These are phyloP conservation scores for Dolichallabes microphthalmus DNA, from an alignment of 2,113 vertebrate species.

Conservation along the genomic window DNA sequence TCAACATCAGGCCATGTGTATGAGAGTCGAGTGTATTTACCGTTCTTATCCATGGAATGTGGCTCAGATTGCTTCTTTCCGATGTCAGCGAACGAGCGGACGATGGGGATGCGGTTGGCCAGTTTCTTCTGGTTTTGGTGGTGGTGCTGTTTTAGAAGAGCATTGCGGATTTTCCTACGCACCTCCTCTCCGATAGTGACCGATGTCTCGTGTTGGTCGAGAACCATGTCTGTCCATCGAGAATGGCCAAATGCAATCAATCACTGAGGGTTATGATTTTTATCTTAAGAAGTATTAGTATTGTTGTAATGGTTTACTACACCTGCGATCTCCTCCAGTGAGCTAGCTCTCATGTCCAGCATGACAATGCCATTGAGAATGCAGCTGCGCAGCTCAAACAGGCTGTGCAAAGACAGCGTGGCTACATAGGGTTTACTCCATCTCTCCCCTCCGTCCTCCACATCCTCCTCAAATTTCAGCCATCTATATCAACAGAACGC, in stretches of 20 bases:
- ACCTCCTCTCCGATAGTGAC: slow-evolving; percentile 88
- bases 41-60: slow-evolving; percentile 98
- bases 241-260: neutral
- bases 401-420: slow-evolving; percentile 91
- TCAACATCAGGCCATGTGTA: neutral
- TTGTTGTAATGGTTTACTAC: slow-evolving; percentile 24
- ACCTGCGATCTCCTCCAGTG: slow-evolving; percentile 98
- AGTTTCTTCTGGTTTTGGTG: slow-evolving; percentile 99
- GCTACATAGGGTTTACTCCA: slow-evolving; percentile 99
- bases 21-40: slow-evolving; percentile 67
- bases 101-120: slow-evolving; percentile 95
- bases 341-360: slow-evolving; percentile 95
- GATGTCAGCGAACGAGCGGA: slow-evolving; percentile 96
- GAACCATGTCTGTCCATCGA: slow-evolving; percentile 85
- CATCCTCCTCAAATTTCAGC: slow-evolving; percentile 99
- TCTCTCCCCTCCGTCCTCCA: slow-evolving; percentile 95
- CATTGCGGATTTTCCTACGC: slow-evolving; percentile 87
- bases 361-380: slow-evolving; percentile 96
- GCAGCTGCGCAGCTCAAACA: slow-evolving; percentile 96
- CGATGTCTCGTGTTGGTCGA: slow-evolving; percentile 90
- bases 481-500: slow-evolving; percentile 73
- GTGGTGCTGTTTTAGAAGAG: slow-evolving; percentile 94
- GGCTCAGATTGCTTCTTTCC: slow-evolving; percentile 98
- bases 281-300: neutral
- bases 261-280: neutral